Evolutionary conservation across 2,888 invertebrate species (phyloP).

Genomic region (Clivina fossor): DNA sequence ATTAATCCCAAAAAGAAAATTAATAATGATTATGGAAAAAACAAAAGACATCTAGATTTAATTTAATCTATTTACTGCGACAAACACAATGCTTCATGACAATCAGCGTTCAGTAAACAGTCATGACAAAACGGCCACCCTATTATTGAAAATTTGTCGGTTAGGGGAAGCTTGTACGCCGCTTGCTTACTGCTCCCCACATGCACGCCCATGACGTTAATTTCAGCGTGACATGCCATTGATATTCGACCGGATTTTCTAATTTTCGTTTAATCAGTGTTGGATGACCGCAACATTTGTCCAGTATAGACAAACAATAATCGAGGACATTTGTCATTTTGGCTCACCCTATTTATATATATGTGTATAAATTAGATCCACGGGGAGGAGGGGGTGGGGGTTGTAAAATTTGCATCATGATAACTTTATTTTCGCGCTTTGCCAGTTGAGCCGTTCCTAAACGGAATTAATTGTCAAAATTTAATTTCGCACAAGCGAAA

Average conservation of each 20-base stretch:
- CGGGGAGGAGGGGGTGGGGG: too few species aligned
- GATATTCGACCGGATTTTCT: constrained; percentile 24
- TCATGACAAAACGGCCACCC: neutral
- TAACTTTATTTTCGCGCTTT: constrained; percentile 26
- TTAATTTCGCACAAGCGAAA: constrained; percentile 21
- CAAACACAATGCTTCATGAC: constrained; percentile 10
- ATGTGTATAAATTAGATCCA: constrained; percentile 25
- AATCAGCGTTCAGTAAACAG: too few species aligned
- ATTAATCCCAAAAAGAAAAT: too few species aligned
- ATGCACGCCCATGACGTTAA: constrained; percentile 12
- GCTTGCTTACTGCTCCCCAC: neutral
- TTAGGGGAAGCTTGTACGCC: neutral
- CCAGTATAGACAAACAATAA: constrained; percentile 25
- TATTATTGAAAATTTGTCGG: neutral
- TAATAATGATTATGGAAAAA: too few species aligned
- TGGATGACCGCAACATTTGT: constrained; percentile 18
- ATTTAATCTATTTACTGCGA: constrained; percentile 16
- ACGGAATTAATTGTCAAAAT: constrained; percentile 27
- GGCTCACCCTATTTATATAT: too few species aligned
- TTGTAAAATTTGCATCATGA: constrained; percentile 26
- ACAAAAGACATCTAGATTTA: constrained; percentile 9
- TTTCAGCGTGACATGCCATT: constrained; percentile 21
- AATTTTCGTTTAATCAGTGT: constrained; percentile 26
- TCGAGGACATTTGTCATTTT: constrained; percentile 22
- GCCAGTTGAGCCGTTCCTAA: constrained; percentile 20